Evolutionary conservation across 2,888 invertebrate genomes (phyloP), one percentile per base, ranked within the genome.

Genomic region (Chirona hameri): DNA sequence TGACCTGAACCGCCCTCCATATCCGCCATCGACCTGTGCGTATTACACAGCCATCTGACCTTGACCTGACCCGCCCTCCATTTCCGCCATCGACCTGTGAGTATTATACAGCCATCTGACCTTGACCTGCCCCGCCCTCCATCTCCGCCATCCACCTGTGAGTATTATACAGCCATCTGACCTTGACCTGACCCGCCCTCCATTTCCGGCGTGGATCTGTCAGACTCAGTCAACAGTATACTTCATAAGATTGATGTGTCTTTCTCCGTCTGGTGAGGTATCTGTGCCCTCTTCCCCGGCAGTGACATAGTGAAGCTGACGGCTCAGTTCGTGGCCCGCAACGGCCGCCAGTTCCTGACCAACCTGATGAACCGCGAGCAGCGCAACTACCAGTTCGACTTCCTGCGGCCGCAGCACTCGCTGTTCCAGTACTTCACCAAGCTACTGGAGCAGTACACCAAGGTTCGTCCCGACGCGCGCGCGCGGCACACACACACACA

Each of bases 1-100:
- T n/a, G n/a, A n/a, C n/a, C 97, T 14, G 99, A 99, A 89, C 98
- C 99, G 0, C 98, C 99, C 0, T 98, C 98, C 0, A 99, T 99
- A 86, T 99, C 99, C 0, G 98, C 98, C 0, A 90, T 98, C 84
- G 99, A 99, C 89, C 91, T 99, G 92, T 94, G 90, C 90, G 91
- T 89, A 80, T 82, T 84, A 83, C 60, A 15, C 46, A 9, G 29
- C 52, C 15, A 5, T 31, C 0, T 55, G 24, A 81, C 29, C 12
- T 12, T 24, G 60, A 4, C 24, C 24, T 18, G 60, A 27, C n/a
- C 27, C 27, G 65, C 5, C 27, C 24, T 7, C 7, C 60, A 60
- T 24, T n/a, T 60, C 18, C 7, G 7, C 48, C 7, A 12, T 48
- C 48, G 48, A 48, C 48, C 48, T 48, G 48, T 48, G 48, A 48